phyloP scores from a whole-genome alignment of 2,797 vertebrate genomes.

The Emydoidea blandingii region DNA sequence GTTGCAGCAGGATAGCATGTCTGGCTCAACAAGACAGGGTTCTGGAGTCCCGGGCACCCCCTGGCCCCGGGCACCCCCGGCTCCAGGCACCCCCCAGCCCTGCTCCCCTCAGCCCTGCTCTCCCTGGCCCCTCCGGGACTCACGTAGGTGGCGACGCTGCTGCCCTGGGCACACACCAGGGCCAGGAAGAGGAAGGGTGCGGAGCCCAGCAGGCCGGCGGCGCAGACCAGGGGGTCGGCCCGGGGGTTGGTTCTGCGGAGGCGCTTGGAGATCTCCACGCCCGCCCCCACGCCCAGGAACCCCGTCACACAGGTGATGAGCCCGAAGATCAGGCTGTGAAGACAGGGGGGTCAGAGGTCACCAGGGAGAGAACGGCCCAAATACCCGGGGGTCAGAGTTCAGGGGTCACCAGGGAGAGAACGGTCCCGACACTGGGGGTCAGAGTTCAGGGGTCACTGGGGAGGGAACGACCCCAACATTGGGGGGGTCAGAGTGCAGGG shows the following conservation, averaged over 20 bases:
- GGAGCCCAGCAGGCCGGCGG: constrained; percentile 87
- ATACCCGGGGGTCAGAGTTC: not conserved
- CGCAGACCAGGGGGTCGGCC: constrained; percentile 91
- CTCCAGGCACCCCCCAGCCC: no score
- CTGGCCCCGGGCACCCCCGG: no score
- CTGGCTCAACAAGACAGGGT: no score
- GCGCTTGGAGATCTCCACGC: constrained; percentile 84
- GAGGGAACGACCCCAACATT: rapidly evolving
- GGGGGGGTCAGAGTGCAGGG: no score
- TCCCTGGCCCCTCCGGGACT: constrained; percentile 76
- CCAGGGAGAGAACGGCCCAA: no score
- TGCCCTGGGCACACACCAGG: constrained; percentile 84
- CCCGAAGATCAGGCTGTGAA: constrained; percentile 87
- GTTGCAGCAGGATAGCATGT: no score
- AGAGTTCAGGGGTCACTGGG: not conserved
- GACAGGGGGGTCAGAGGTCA: not conserved
- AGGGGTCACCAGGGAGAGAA: no score
- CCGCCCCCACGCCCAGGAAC: constrained; percentile 89
- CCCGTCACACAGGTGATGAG: constrained; percentile 88
- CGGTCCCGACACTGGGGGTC: rapidly evolving
- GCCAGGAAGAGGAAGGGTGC: constrained; percentile 92
- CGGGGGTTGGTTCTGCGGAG: constrained; percentile 82
- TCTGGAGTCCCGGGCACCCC: no score
- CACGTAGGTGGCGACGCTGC: constrained; percentile 91
- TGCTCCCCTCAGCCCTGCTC: no score